phyloP scores from a whole-genome alignment of 2,113 vertebrate species.

The Ivindomyrus marchei region DNA sequence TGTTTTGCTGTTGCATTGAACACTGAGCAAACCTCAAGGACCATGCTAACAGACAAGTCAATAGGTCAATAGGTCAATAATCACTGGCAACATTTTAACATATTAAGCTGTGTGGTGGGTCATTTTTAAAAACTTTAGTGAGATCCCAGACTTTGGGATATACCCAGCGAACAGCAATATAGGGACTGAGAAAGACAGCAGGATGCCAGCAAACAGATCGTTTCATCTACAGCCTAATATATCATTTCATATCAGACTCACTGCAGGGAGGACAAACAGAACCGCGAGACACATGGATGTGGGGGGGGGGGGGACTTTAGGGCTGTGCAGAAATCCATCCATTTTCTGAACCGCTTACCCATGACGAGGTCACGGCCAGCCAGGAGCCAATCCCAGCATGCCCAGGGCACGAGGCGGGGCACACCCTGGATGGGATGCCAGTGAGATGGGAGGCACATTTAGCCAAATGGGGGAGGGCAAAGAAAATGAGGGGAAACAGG shows the following conservation, averaged over 20 bases:
- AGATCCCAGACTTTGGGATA: neutral
- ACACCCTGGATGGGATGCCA: neutral
- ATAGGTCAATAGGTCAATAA: neutral
- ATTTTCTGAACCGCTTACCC: neutral
- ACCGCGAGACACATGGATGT: neutral
- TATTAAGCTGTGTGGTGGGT: neutral
- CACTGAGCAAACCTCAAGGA: neutral
- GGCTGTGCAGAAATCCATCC: neutral
- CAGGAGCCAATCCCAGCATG: neutral
- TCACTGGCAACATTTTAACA: neutral
- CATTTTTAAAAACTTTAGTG: neutral
- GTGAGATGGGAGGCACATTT: neutral
- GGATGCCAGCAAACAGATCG: neutral
- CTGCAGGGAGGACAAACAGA: neutral
- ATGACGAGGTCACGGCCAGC: neutral
- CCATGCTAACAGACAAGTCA: neutral
- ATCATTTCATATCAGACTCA: neutral
- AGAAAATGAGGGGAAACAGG: neutral
- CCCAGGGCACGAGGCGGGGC: neutral
- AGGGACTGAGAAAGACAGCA: neutral
- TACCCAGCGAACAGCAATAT: neutral
- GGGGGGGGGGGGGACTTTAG: neutral
- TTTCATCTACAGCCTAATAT: neutral
- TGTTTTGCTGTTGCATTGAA: neutral
- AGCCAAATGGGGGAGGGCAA: neutral